phyloP scores from a whole-genome alignment of 2,797 vertebrate species.

The Anguilla megastoma region DNA sequence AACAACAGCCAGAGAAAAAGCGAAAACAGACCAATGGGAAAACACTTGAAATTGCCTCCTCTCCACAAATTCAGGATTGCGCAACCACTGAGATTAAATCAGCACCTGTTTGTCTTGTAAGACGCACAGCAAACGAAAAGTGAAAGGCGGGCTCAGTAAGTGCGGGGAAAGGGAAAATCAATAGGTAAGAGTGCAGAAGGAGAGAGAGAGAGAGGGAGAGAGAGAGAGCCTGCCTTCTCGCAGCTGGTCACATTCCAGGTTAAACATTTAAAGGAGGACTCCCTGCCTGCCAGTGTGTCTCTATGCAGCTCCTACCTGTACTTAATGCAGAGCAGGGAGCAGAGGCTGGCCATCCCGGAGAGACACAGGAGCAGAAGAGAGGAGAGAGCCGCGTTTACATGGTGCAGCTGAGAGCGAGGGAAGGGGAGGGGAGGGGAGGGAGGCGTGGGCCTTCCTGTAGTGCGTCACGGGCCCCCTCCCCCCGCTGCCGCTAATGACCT shows the following conservation, averaged over 20 bases:
- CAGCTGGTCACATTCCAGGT: not conserved
- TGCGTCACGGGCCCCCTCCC: constrained; percentile 68
- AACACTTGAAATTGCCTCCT: not conserved
- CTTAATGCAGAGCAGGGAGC: constrained; percentile 92
- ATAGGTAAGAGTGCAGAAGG: constrained; percentile 4
- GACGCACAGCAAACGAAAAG: not conserved
- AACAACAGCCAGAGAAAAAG: not conserved
- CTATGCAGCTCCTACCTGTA: constrained; percentile 81
- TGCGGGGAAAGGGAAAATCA: not conserved
- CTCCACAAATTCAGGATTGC: not conserved
- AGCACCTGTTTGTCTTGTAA: not conserved
- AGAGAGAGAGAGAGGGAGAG: not conserved
- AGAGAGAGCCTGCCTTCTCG: not conserved
- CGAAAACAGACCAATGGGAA: not conserved
- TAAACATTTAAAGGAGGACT: not conserved
- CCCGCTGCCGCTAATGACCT: constrained; percentile 79
- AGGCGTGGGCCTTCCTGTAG: constrained; percentile 69
- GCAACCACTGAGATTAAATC: not conserved
- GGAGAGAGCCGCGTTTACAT: constrained; percentile 73
- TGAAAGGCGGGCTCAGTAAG: not conserved
- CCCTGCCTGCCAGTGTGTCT: not conserved
- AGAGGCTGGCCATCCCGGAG: constrained; percentile 86
- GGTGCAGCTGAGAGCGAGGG: constrained; percentile 68
- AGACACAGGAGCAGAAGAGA: constrained; percentile 68
- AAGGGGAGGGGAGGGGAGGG: constrained; percentile 26